Conservation (phyloP, 2,888 invertebrate genomes). For the Anodontia alba region DNA sequence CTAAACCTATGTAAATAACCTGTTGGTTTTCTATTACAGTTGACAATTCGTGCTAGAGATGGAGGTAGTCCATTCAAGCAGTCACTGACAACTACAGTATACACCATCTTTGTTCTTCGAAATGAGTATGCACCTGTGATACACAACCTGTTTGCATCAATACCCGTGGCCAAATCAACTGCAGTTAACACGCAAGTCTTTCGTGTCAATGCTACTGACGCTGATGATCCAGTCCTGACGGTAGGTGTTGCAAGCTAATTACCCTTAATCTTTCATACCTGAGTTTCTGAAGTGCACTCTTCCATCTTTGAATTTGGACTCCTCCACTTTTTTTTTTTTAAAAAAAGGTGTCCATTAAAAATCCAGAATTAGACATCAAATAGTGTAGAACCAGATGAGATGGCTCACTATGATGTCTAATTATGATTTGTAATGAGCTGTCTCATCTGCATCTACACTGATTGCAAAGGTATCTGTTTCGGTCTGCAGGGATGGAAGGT, state of each 20-base stretch:
- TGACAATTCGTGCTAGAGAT: slow-evolving; percentile 71
- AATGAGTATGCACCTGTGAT: slow-evolving; percentile 70
- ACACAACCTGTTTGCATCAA: slow-evolving; percentile 34
- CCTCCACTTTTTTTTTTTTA: no score
- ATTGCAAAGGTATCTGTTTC: no score
- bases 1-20: no score
- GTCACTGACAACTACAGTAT: slow-evolving; percentile 55
- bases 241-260: slow-evolving; percentile 23
- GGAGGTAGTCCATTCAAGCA: slow-evolving; percentile 69
- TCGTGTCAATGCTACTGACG: slow-evolving; percentile 69
- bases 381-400: no score
- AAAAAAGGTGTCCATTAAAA: no score
- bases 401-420: no score
- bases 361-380: no score
- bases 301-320: no score
- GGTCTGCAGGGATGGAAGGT: no score
- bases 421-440: no score
- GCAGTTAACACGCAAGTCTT: slow-evolving; percentile 58
- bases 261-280: background rate
- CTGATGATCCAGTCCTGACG: slow-evolving; percentile 49
- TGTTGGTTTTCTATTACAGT: slow-evolving; percentile 51
- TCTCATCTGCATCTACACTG: no score
- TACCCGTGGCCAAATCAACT: slow-evolving; percentile 63
- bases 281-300: no score
- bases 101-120: slow-evolving; percentile 66